Evolutionary conservation across 2,113 vertebrate genomes (phyloP).

Genomic region (Stegastes partitus): DNA sequence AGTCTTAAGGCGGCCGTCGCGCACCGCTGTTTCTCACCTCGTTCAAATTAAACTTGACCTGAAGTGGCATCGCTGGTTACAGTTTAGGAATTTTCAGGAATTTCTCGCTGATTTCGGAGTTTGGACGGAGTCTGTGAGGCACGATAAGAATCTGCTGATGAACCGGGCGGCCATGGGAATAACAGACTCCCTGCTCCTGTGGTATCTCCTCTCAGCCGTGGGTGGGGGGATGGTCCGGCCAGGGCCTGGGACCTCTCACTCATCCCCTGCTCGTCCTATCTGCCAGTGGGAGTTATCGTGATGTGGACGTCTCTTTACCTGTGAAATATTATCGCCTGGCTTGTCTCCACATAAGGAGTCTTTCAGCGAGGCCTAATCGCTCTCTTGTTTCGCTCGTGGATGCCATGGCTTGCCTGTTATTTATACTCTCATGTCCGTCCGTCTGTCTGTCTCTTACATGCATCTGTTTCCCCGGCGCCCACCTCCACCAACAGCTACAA

Average conservation of each 20-base stretch:
- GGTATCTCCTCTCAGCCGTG: slow-evolving; percentile 73
- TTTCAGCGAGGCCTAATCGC: slow-evolving; percentile 60
- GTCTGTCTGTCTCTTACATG: slow-evolving; percentile 18
- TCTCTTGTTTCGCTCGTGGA: slow-evolving; percentile 71
- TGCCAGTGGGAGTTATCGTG: slow-evolving; percentile 54
- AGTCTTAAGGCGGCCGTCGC: slow-evolving; percentile 18
- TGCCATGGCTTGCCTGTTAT: slow-evolving; percentile 62
- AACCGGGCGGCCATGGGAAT: slow-evolving; percentile 67
- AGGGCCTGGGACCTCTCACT: slow-evolving; percentile 73
- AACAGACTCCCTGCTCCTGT: slow-evolving; percentile 78
- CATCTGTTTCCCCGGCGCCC: slow-evolving; percentile 46
- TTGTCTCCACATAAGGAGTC: slow-evolving; percentile 55
- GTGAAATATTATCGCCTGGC: slow-evolving; percentile 78
- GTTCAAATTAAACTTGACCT: slow-evolving; percentile 60
- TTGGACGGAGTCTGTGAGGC: slow-evolving; percentile 33
- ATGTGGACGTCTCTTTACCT: slow-evolving; percentile 72
- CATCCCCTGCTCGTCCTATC: slow-evolving; percentile 60
- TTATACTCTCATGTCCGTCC: slow-evolving; percentile 68
- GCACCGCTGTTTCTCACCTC: slow-evolving; percentile 1
- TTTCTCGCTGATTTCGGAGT: slow-evolving; percentile 15
- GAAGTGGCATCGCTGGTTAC: slow-evolving; percentile 39
- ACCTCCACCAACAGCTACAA: slow-evolving; percentile 80
- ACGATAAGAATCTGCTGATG: slow-evolving; percentile 80
- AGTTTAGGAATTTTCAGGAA: slow-evolving; percentile 47
- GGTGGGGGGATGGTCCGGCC: slow-evolving; percentile 18